phyloP scores from a whole-genome alignment of 2,113 vertebrate genomes.

The Gadus macrocephalus region DNA sequence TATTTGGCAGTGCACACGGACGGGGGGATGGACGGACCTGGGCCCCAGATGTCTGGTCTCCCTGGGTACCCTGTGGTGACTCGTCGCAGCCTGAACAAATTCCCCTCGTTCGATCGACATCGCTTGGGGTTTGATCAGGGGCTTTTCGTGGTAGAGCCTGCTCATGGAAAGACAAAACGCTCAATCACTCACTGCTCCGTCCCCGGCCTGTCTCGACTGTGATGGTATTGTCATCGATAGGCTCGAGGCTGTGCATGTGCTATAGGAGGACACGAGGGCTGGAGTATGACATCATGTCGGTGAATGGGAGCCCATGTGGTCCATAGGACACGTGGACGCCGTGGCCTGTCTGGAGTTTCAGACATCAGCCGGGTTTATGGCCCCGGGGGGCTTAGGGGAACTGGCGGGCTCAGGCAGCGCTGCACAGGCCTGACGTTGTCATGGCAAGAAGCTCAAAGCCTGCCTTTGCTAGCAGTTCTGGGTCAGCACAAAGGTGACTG shows the following conservation, averaged over 20 bases:
- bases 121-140: not conserved
- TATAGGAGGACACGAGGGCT: not conserved
- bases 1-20: slow-evolving; percentile 42
- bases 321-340: not conserved
- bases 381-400: not conserved
- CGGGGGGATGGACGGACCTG: not conserved
- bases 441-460: not conserved
- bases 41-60: not conserved
- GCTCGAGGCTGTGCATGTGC: not conserved
- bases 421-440: not conserved
- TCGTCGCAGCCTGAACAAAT: not conserved
- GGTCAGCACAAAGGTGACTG: no score
- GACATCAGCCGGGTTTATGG: not conserved
- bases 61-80: not conserved
- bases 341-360: not conserved
- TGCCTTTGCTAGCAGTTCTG: no score
- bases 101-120: not conserved
- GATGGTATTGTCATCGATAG: not conserved
- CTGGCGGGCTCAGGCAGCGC: not conserved
- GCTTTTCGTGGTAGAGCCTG: not conserved
- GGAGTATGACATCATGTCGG: not conserved
- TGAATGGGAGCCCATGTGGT: not conserved
- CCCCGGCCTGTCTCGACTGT: not conserved
- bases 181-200: not conserved
- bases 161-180: not conserved